phyloP scores from a whole-genome alignment of 1,140 invertebrate species.

The Pseudomyrmex gracilis region DNA sequence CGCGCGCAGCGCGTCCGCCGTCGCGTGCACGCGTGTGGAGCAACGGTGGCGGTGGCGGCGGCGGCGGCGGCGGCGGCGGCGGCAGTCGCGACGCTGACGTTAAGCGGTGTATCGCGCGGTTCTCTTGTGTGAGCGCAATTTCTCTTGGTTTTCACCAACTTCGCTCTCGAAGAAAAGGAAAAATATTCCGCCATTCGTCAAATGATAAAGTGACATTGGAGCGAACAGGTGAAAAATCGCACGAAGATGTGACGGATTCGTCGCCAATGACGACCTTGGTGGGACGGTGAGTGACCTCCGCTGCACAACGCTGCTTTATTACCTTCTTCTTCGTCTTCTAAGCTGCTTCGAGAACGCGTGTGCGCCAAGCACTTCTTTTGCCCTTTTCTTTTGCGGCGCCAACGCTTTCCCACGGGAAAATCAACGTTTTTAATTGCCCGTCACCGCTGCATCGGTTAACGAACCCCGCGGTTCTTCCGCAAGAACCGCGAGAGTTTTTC shows the following conservation, averaged over 20 bases:
- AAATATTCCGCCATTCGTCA: too few species aligned
- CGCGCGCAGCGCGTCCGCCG: slow-evolving; percentile 6
- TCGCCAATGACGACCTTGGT: slow-evolving; percentile 61
- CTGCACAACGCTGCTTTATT: background rate
- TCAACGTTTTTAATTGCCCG: slow-evolving; percentile 71
- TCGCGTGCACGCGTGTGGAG: slow-evolving; percentile 44
- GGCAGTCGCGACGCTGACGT: slow-evolving; percentile 71
- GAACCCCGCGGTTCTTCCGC: slow-evolving; percentile 25
- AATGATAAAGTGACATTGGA: too few species aligned
- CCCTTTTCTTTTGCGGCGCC: background rate
- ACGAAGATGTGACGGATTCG: slow-evolving; percentile 62
- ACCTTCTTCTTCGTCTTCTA: slow-evolving; percentile 26
- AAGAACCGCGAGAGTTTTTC: background rate
- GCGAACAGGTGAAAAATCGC: slow-evolving; percentile 18
- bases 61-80: slow-evolving; percentile 26
- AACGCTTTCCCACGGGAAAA: slow-evolving; percentile 78
- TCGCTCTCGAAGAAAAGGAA: too few species aligned
- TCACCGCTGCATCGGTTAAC: slow-evolving; percentile 61
- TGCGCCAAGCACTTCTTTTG: slow-evolving; percentile 2
- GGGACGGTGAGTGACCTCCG: slow-evolving; percentile 72
- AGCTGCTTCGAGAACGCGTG: slow-evolving; percentile 25
- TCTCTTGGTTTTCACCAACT: background rate
- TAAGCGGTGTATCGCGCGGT: slow-evolving; percentile 62
- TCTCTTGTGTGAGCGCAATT: slow-evolving; percentile 1
- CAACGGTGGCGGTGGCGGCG: background rate